A percentile compares a stretch with the other conserved stretches of the same genome.
Conservation (phyloP, 2,888 invertebrate species). For the Callyntrura guangdongensis region DNA sequence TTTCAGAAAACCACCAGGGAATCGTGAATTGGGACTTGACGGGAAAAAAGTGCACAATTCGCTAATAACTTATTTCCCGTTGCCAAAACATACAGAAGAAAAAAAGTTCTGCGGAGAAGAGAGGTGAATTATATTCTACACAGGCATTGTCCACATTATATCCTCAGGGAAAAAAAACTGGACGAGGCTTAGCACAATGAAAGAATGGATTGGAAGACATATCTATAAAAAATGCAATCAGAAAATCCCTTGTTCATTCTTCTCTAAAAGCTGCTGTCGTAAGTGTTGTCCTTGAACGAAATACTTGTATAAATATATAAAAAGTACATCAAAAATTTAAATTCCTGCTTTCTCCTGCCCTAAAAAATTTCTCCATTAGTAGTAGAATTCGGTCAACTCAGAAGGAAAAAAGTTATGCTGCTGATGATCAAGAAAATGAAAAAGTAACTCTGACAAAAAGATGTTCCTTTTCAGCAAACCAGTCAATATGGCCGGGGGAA, state of each 20-base stretch:
- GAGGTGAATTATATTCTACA: no score
- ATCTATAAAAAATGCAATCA: constrained; percentile 8
- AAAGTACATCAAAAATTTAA: constrained; percentile 1
- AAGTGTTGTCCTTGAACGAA: neutral
- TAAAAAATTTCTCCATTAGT: constrained; percentile 34
- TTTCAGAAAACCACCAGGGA: constrained; percentile 38
- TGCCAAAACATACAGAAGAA: neutral
- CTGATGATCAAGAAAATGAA: neutral
- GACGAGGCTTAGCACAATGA: neutral
- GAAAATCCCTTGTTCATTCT: neutral
- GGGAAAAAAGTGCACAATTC: constrained; percentile 15
- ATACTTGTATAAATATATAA: constrained; percentile 4
- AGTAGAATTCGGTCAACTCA: neutral
- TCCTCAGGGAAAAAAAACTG: neutral
- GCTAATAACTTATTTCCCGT: neutral
- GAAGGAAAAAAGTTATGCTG: neutral
- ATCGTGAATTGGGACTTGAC: constrained; percentile 35
- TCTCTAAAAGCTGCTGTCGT: neutral
- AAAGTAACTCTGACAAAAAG: neutral
- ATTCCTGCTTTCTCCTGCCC: neutral
- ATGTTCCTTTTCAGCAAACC: neutral
- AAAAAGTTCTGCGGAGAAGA: neutral
- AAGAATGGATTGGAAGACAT: neutral
- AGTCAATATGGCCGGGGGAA: no score
- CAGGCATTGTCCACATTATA: no score